Evolutionary conservation across 2,797 vertebrate species (phyloP), one percentile per base, ranked within the genome.

Genomic region (Sebastes trivittatus): DNA sequence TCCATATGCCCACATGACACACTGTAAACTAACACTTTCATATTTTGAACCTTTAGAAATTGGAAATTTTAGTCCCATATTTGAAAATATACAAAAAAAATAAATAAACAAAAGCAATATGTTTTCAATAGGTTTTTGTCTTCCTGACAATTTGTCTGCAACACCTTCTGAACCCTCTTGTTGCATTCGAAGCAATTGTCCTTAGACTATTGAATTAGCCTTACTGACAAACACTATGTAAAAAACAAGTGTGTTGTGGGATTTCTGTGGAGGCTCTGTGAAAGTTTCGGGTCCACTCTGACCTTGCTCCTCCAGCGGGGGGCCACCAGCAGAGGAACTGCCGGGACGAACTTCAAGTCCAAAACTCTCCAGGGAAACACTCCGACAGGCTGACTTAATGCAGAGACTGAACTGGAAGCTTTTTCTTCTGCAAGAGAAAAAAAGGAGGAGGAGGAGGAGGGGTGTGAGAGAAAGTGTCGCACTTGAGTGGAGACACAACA

Each of bases 331-430:
- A 95, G 93, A 96, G 95, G 86, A 95, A 92, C 80, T 93, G 90
- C 82, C 80, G 94, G 95, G 95, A 97, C 96, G 81, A 97, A 97
- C 86, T 96, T 95, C 14, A 95, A 95, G 32, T 95, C 96, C 89
- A 95, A 77, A 95, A 88, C 83, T 95, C 96, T 83, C 94, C 90
- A 42, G 97, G 97, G 92, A 97, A 96, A 86, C 95, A 88, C 92
- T 95, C 96, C 87, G 95, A 95, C 93, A 98, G 94, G 87, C 96
- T 97, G 87, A 98, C 96, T 91, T 95, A 97, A 95, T 96, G 95
- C 93, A 94, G 92, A 87, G 78, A 76, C 87, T 65, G 56, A 79
- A 82, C 83, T 79, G 75, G 68, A 78, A 82, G 68, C 22, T 63
- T 83, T 90, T 71, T 68, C 75, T 79, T 60, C 25, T 83, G 72